Evolutionary conservation across 2,888 invertebrate genomes (phyloP), one percentile per base, ranked within the genome.

Genomic region (Mongoloraphidia duomilia): DNA sequence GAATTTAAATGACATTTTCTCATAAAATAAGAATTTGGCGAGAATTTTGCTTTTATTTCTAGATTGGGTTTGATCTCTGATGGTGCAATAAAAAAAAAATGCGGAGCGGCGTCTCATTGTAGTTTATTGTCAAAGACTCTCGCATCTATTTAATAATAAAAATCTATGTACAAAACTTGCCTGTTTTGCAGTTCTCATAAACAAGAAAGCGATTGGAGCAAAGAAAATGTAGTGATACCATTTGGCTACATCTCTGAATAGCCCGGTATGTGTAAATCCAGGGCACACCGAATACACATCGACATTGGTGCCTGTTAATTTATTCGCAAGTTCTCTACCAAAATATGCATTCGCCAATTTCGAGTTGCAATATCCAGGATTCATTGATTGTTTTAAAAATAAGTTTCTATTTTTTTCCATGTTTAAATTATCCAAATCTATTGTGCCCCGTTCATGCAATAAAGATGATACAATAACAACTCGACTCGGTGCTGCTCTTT

Each of bases 291-390:
- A 73, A 57, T 80, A 80, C 1, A 81, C 79, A 55, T 77, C 77
- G 13, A 84, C 70, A 1, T 77, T 79, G 1, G 67, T 70, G 12
- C 72, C 71, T 55, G 70, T 65, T 8, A 74, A 61, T 54, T 72
- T 70, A 47, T 72, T 73, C 0, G 83, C 76, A 38, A 89, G 65
- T 46, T 82, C 80, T 51, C 70, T 67, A 11, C 76, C 77, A 63
- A 84, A 86, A 61, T 86, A 82, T 2, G 75, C 74, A 61, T 86
- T 86, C 60, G 83, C 84, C 45, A 88, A 64, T 67, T 88, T 89
- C 0, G 87, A 85, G 64, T 85, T 84, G 52, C 76, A 75, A 61
- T 89, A 89, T 0, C 75, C 77, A 10, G 77, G 72, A 61, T 80
- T 80, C 48, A 48, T 43, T 66, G 60, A 66, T 57, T 1, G 61